phyloP scores from a whole-genome alignment of 2,113 vertebrate genomes.

The Anser brachyrhynchus region DNA sequence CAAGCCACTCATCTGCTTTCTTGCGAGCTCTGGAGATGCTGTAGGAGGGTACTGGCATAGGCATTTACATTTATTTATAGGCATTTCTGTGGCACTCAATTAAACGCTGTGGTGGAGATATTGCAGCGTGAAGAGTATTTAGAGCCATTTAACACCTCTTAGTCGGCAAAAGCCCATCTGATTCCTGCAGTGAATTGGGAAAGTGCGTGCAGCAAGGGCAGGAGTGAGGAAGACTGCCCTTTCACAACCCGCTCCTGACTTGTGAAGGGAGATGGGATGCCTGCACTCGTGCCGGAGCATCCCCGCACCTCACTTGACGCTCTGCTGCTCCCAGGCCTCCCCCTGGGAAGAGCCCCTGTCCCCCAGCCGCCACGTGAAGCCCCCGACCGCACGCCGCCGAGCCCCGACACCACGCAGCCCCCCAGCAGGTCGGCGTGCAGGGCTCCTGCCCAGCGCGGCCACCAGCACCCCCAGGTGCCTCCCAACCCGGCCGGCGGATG shows the following conservation, averaged over 20 bases:
- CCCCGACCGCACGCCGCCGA: too few relatives aligned
- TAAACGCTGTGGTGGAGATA: conserved; percentile 57
- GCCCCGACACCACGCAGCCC: too few relatives aligned
- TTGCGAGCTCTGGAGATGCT: conserved; percentile 3
- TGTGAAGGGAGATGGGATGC: background rate
- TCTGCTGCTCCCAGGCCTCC: background rate
- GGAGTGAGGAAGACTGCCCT: background rate
- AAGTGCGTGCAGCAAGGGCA: background rate
- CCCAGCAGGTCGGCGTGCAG: too few relatives aligned
- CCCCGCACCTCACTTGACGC: rapidly evolving
- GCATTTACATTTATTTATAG: conserved; percentile 55
- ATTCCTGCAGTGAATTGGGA: background rate
- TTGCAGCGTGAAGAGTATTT: conserved; percentile 54
- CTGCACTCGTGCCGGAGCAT: background rate
- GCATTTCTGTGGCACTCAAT: conserved; percentile 64
- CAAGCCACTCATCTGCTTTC: background rate
- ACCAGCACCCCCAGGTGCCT: background rate
- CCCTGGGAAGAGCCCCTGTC: background rate
- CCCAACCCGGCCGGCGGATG: background rate
- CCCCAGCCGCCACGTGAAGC: too few relatives aligned
- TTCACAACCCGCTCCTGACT: background rate
- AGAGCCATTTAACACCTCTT: conserved; percentile 62
- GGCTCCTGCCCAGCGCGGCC: background rate
- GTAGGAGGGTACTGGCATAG: conserved; percentile 61
- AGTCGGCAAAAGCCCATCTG: conserved; percentile 52